phyloP scores from a whole-genome alignment of 2,888 invertebrate species.

The Ectemnius continuus region DNA sequence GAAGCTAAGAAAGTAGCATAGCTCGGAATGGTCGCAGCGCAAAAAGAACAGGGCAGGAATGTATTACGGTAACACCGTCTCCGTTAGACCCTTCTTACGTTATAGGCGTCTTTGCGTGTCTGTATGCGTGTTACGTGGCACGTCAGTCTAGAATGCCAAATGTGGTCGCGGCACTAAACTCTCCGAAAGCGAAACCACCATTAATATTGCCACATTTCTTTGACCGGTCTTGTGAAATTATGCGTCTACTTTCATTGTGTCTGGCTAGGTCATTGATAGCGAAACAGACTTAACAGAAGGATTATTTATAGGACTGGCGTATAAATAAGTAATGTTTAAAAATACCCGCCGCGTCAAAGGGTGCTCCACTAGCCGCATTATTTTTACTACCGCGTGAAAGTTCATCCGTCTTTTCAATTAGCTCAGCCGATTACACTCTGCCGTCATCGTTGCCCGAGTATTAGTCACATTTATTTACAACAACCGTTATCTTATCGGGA shows the following conservation, averaged over 20 bases:
- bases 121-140: background rate
- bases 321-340: slow-evolving; percentile 42
- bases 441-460: slow-evolving; percentile 11
- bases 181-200: too few species aligned
- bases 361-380: slow-evolving; percentile 21
- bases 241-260: too few species aligned
- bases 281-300: too few species aligned
- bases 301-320: background rate
- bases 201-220: too few species aligned
- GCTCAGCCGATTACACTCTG: slow-evolving; percentile 12
- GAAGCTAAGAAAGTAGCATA: background rate
- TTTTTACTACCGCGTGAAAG: slow-evolving; percentile 12
- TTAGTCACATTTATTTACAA: slow-evolving; percentile 46
- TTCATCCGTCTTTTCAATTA: slow-evolving; percentile 9
- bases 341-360: slow-evolving; percentile 37
- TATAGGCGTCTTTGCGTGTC: too few species aligned
- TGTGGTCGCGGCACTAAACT: background rate
- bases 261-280: too few species aligned
- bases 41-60: background rate
- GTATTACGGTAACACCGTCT: slow-evolving; percentile 6
- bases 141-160: background rate
- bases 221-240: too few species aligned
- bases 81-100: background rate
- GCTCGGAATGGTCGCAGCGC: background rate
- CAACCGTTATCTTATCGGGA: slow-evolving; percentile 47